Base-by-base conservation (phyloP, 2,797 vertebrate genomes). In the Propithecus deckenii region DNA sequence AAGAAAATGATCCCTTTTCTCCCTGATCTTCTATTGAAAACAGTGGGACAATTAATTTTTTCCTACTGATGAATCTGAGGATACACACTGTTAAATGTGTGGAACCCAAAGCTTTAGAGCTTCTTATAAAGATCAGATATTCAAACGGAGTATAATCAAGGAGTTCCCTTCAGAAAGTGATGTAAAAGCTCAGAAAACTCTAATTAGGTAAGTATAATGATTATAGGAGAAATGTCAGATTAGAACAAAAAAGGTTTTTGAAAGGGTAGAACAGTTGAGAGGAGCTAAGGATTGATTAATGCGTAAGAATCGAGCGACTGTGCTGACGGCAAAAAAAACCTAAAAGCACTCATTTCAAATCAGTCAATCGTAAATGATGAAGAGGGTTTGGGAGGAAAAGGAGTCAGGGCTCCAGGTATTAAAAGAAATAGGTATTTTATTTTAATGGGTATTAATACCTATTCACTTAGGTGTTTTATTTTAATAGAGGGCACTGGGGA, bases 41-140 rank as follows among this genome's bases (percentile, higher is more conserved):
- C 23, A 55, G 10, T 93, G 48, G 52, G 67, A 76, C 48, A 91
- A 88, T 81, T 90, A 76, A 81, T 88, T 94, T 72, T 96, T 96
- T 87, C 55, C 63, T 91, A 61, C 72, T 57, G 52, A 85, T 81
- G 79, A 94, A 74, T 96, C 86, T 86, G 83, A 78, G 43, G 79
- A 89, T 89, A 85, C 32, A 79, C 55, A 81, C 25, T 84, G 50
- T 94, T 87, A 94, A 92, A 76, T 88, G 61, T 94, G 35, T 48
- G 15, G 86, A 86, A 74, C 8, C 17, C 61, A 71, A 67, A 96
- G 55, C 55, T 89, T 93, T 63, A 86, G 61, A 93, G 22, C 46
- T 91, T 81, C 52, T 85, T 83, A 22, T 55, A 89, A 90, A 69
- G 59, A 83, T 41, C 61, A 93, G n/a, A 38, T 71, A 91, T 79